Conservation (phyloP, 2,113 vertebrate species). For the Seriola dumerili region DNA sequence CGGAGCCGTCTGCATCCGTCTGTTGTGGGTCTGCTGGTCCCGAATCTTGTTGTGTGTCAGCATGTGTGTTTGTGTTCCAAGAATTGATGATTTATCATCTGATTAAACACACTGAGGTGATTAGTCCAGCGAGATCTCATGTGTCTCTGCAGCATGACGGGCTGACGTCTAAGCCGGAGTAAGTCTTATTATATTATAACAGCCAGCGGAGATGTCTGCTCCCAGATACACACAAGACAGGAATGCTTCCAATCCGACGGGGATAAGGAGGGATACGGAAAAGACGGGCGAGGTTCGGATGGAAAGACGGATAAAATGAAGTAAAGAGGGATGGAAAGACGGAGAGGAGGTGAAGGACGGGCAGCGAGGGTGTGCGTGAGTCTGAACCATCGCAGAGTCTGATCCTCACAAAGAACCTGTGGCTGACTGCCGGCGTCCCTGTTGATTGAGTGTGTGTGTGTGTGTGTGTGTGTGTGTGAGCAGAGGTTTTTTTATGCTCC, state of each 20-base stretch:
- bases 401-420: constrained; percentile 18
- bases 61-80: too few species aligned
- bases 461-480: not conserved
- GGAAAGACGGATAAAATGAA: constrained; percentile 8
- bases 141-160: not conserved
- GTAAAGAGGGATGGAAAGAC: constrained; percentile 26
- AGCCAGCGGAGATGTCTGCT: constrained; percentile 13
- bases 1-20: too few species aligned
- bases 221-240: not conserved
- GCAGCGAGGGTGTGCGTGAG: constrained; percentile 29
- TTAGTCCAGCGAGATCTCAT: not conserved
- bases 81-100: not conserved
- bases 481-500: not conserved
- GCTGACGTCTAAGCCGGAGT: constrained; percentile 17
- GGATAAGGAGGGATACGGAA: constrained; percentile 26
- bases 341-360: constrained; percentile 19
- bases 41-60: too few species aligned
- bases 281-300: constrained; percentile 26
- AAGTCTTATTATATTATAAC: constrained; percentile 41
- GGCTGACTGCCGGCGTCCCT: not conserved
- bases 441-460: not conserved
- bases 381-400: not conserved
- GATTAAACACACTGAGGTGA: not conserved
- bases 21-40: too few species aligned
- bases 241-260: constrained; percentile 40